These are phyloP conservation scores for Nephrotoma guestfalica DNA, from an alignment of 2,888 invertebrate genomes.

Conservation along the genomic window DNA sequence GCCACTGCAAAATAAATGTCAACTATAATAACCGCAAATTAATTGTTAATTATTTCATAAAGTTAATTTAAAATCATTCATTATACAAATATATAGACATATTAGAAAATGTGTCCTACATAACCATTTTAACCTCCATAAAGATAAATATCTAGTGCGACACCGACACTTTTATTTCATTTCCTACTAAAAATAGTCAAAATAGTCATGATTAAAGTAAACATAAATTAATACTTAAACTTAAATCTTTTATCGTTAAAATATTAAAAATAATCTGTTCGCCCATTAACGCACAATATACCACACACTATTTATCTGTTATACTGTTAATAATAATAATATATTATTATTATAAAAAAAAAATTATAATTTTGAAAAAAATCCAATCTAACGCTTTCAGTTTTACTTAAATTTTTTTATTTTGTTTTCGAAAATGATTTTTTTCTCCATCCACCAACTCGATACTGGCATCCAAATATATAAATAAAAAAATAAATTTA, in stretches of 20 bases:
- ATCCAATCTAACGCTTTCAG: not conserved
- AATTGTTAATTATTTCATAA: no score
- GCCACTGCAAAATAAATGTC: no score
- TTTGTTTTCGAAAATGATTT: not conserved
- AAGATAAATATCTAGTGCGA: not conserved
- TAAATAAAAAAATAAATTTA: not conserved
- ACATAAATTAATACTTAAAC: not conserved
- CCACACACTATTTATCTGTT: not conserved
- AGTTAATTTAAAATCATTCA: no score
- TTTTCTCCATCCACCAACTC: not conserved
- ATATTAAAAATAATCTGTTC: not conserved
- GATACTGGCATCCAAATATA: not conserved
- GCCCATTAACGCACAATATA: not conserved
- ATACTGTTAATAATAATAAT: not conserved
- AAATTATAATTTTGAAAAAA: not conserved
- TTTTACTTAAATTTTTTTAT: not conserved
- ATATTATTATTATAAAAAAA: not conserved
- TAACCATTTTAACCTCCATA: no score
- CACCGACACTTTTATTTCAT: not conserved
- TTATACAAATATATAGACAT: no score
- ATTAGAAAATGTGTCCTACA: no score
- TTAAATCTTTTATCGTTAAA: not conserved
- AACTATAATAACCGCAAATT: no score
- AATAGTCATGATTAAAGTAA: not conserved
- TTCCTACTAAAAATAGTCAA: not conserved